Base-by-base conservation (phyloP, 2,113 vertebrate genomes). In the Albula goreensis region DNA sequence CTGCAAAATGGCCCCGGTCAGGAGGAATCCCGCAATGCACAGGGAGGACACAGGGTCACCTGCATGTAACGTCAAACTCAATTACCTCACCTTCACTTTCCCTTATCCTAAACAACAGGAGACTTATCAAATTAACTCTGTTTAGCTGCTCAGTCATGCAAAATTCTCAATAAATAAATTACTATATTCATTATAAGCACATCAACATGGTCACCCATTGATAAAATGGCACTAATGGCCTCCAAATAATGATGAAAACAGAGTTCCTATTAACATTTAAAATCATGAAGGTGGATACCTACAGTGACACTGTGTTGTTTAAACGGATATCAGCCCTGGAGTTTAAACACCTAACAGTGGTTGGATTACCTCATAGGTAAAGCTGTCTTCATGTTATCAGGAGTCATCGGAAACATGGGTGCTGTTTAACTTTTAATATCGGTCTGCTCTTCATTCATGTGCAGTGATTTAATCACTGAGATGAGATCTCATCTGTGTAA, bases 21-120 rank as follows among this genome's bases (percentile, higher is more conserved):
- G 78, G 78, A 78, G 79, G 53, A 84, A 3, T 22, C 85, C 85
- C 85, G 63, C 48, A 53, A 50, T 53, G 80, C 80, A 25, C 78
- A 66, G 41, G 13, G 6, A 66, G 85, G 13, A n/a, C 51, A 25
- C 19, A 53, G 52, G 51, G 50, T 56, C 50, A 52, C 80, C 51
- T 53, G 50, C 7, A 19, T 12, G 11, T 8, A 13, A 2, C n/a
- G 63, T 74, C 70, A 74, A 19, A 13, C n/a, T 31, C 70, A 49
- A 48, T 80, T 80, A 80, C 79, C 50, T 48, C 48, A 50, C 48
- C 13, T 17, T 79, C 25, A 50, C n/a, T 48, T 10, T 48, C 41
- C 50, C 13, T 10, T 11, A 51, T 13, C 51, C 15, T 11, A 11
- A 81, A 52, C n/a, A n/a, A n/a, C 80, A 50, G 19, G 80, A 19